Evolutionary conservation across 2,888 invertebrate genomes (phyloP), one percentile per base, ranked within the genome.

Genomic region (Rotaria sp.): DNA sequence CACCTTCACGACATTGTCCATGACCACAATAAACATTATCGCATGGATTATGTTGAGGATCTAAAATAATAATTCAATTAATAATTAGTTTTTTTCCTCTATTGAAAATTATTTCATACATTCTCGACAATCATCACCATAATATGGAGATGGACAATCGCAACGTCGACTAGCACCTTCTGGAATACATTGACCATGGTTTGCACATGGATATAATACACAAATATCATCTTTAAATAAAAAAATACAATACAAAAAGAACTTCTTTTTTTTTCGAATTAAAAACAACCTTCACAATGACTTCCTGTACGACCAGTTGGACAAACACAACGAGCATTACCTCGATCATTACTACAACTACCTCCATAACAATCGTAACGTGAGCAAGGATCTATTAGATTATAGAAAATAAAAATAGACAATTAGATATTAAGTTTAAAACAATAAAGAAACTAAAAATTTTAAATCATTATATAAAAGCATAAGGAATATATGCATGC

Each of bases 121-220:
- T n/a, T 80, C 80, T n/a, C 80, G 45, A 80, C 80, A 80, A 80
- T 80, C 80, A 15, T 80, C 80, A 5, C 80, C 80, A 41, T 41
- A n/a, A 45, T 80, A 80, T 10, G 80, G 80, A 21, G 80, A 7
- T n/a, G 10, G 1, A 80, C 80, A 80, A 24, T n/a, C 15, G n/a
- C 80, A 80, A 26, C 80, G 45, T 45, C 80, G 80, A n/a, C 13
- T 80, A 80, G 4, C 26, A 45, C 80, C 45, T 45, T 80, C 80
- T 26, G 80, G 80, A 45, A 80, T n/a, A 80, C 80, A 80, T n/a
- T 45, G 80, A 26, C 80, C 80, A 45, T 38, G n/a, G n/a, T 80
- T 80, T 1, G 45, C 24, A 45, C 80, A 80, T 41, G 80, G 80
- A 45, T 80, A 80, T 21, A 80, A 0, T 7, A 10, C 8, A 80